Conservation (phyloP, 2,113 vertebrate genomes). For the Vireo altiloquus region DNA sequence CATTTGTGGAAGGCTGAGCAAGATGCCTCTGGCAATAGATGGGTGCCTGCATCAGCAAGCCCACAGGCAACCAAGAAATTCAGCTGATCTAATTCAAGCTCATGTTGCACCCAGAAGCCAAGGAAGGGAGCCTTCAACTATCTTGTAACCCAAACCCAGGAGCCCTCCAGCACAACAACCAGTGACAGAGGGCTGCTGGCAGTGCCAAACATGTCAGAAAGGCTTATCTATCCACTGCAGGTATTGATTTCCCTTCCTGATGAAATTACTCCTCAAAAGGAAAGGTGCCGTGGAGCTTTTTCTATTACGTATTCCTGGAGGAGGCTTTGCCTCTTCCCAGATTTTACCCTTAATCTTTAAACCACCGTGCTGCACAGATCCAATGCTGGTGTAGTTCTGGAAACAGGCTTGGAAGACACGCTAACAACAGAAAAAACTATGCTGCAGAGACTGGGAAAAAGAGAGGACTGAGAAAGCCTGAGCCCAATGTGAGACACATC, state of each 20-base stretch:
- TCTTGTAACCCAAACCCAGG: background rate
- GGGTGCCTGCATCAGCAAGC: background rate
- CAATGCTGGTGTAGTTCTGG: background rate
- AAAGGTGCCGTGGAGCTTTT: background rate
- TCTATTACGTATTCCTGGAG: accelerated
- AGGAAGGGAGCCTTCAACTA: background rate
- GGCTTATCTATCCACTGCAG: background rate
- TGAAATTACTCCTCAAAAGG: background rate
- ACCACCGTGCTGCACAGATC: background rate
- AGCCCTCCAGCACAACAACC: background rate
- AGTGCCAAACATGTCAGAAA: background rate
- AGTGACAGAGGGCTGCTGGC: accelerated
- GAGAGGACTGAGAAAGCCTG: background rate
- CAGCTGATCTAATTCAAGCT: background rate
- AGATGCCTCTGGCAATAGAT: background rate
- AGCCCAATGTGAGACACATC: background rate
- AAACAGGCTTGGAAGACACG: background rate
- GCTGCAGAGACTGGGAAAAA: background rate
- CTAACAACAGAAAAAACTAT: background rate
- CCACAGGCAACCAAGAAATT: background rate
- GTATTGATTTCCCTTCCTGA: background rate
- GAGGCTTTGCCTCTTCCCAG: background rate
- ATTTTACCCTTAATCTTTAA: background rate
- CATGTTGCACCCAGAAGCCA: background rate
- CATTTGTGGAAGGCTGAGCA: background rate